Evolutionary conservation across 2,888 invertebrate genomes (phyloP).

Genomic region (Drosophila setosimentum): DNA sequence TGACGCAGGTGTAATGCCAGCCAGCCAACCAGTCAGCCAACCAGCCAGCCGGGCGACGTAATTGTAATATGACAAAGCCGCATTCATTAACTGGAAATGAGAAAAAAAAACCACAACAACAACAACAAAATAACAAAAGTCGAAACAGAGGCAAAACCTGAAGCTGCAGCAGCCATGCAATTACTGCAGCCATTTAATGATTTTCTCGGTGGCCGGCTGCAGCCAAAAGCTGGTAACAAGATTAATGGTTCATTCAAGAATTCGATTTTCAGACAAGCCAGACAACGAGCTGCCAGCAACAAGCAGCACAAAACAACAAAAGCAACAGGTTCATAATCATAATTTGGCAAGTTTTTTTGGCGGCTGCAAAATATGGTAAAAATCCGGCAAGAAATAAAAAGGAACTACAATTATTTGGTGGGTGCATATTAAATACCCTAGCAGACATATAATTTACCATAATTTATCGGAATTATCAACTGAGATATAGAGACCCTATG

Average conservation of each 20-base stretch:
- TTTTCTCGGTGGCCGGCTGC: conserved; percentile 48
- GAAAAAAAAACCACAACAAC: conserved; percentile 22
- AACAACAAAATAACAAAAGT: neutral
- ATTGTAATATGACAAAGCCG: conserved; percentile 78
- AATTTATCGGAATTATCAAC: neutral
- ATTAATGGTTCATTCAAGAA: conserved; percentile 82
- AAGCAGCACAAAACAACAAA: conserved; percentile 45
- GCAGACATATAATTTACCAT: neutral
- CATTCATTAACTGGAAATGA: conserved; percentile 61
- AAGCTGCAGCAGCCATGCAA: conserved; percentile 60
- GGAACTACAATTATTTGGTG: neutral
- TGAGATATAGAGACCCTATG: neutral
- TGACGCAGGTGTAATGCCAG: conserved; percentile 74
- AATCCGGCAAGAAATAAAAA: conserved; percentile 32
- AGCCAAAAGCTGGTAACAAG: conserved; percentile 70
- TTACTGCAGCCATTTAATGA: conserved; percentile 79
- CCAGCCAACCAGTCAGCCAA: conserved; percentile 60
- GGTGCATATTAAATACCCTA: conserved; percentile 19
- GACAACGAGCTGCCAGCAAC: conserved; percentile 43
- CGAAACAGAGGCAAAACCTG: conserved; percentile 50
- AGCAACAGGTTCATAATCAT: conserved; percentile 70
- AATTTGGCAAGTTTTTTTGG: conserved; percentile 53
- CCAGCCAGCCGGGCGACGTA: conserved; percentile 64
- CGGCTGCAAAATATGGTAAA: conserved; percentile 56
- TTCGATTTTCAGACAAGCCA: conserved; percentile 72